Evolutionary conservation across 2,113 vertebrate species (phyloP).

Genomic region (Anser cygnoides): DNA sequence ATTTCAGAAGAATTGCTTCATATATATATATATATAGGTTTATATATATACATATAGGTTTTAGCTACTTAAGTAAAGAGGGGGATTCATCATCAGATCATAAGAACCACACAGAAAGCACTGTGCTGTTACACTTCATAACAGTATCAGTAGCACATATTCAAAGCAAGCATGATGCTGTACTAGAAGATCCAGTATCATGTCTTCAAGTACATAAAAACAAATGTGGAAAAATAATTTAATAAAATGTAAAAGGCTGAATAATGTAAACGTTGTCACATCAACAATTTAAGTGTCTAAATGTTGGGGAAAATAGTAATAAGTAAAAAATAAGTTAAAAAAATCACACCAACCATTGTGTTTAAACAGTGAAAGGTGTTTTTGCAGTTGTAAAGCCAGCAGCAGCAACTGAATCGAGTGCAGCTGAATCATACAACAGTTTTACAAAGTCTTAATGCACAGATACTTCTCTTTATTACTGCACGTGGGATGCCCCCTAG

Average conservation of each 20-base stretch:
- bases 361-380: neutral
- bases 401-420: neutral
- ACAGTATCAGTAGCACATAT: neutral
- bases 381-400: neutral
- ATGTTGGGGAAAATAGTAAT: neutral
- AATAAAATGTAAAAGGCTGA: neutral
- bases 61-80: neutral
- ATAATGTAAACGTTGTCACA: neutral
- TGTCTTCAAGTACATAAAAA: neutral
- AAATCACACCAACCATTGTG: neutral
- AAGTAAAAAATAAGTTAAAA: neutral
- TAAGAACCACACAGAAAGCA: neutral
- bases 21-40: neutral
- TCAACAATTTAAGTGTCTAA: neutral
- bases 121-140: accelerated
- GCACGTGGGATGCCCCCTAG: slow-evolving; percentile 71
- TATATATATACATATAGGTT: too few relatives aligned
- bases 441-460: neutral
- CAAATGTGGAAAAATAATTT: neutral
- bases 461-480: neutral
- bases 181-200: neutral
- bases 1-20: neutral
- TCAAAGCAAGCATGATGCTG: neutral
- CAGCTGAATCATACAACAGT: neutral
- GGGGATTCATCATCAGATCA: neutral